Evolutionary conservation across 2,797 vertebrate species (phyloP).

Genomic region (Sebastes hopkinsi): DNA sequence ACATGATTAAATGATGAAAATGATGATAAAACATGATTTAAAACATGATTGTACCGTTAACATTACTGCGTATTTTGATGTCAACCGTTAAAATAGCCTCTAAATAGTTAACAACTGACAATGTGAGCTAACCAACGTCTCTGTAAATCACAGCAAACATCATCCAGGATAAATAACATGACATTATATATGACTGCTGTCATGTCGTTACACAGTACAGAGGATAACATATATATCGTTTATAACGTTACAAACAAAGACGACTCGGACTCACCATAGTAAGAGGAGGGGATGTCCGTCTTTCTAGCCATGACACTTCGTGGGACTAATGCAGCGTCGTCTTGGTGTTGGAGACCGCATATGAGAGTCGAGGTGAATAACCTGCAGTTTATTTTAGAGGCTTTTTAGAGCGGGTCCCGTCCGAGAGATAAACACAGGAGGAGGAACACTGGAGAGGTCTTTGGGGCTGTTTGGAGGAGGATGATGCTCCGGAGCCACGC

Average conservation of each 20-base stretch:
- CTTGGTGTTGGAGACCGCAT: slow-evolving; percentile 87
- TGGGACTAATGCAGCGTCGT: slow-evolving; percentile 75
- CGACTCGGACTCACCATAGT: slow-evolving; percentile 81
- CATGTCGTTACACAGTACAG: slow-evolving; percentile 21
- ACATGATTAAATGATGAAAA: too few relatives aligned
- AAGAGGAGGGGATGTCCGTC: slow-evolving; percentile 79
- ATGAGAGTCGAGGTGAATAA: slow-evolving; percentile 73
- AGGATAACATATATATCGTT: slow-evolving; percentile 24
- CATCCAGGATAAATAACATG: not conserved
- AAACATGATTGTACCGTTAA: not conserved
- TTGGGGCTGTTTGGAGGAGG: slow-evolving; percentile 35
- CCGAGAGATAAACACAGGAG: slow-evolving; percentile 61
- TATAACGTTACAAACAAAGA: slow-evolving; percentile 67
- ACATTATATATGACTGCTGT: slow-evolving; percentile 14
- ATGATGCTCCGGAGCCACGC: slow-evolving; percentile 74
- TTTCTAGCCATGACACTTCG: slow-evolving; percentile 83
- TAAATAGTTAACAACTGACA: slow-evolving; percentile 30
- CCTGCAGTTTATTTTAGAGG: slow-evolving; percentile 14
- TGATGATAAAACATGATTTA: not conserved
- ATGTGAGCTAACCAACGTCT: slow-evolving; percentile 7
- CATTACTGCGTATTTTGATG: slow-evolving; percentile 29
- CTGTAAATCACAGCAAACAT: slow-evolving; percentile 13
- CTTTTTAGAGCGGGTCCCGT: slow-evolving; percentile 42
- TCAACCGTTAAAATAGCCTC: slow-evolving; percentile 22
- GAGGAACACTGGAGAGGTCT: slow-evolving; percentile 42